phyloP scores from a whole-genome alignment of 2,113 vertebrate genomes.

The Oxyruncus cristatus region DNA sequence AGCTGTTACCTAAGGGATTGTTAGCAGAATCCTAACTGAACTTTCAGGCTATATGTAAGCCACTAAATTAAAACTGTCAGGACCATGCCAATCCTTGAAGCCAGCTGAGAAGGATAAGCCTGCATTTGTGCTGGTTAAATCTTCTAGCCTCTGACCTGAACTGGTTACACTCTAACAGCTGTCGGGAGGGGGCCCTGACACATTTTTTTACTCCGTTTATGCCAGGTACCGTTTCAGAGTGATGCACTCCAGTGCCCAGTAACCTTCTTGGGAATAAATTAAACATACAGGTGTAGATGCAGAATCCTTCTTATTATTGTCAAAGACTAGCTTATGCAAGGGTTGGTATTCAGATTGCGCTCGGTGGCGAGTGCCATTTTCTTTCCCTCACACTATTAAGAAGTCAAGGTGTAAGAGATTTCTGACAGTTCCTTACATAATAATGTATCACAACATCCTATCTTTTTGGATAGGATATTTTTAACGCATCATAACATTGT shows the following conservation, averaged over 20 bases:
- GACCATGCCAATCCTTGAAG: not conserved
- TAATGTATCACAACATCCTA: not conserved
- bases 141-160: not conserved
- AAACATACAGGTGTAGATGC: not conserved
- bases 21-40: not conserved
- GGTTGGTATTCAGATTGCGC: not conserved
- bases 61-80: not conserved
- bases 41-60: not conserved
- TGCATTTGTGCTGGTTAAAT: not conserved
- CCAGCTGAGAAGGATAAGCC: not conserved
- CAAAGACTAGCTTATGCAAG: not conserved
- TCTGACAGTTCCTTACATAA: not conserved
- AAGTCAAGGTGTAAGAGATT: not conserved
- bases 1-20: not conserved
- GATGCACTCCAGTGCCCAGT: not conserved
- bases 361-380: not conserved
- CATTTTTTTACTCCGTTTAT: not conserved
- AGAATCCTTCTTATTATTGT: not conserved
- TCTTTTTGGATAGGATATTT: not conserved
- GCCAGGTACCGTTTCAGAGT: not conserved
- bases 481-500: not conserved
- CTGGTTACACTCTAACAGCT: accelerated
- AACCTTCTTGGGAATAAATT: not conserved
- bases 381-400: not conserved
- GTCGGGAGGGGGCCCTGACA: accelerated